Percentiles rank a stretch among this genome's conserved stretches.
Evolutionary conservation across 1,140 invertebrate genomes (phyloP).

Genomic region (Scaptomyza pallida): DNA sequence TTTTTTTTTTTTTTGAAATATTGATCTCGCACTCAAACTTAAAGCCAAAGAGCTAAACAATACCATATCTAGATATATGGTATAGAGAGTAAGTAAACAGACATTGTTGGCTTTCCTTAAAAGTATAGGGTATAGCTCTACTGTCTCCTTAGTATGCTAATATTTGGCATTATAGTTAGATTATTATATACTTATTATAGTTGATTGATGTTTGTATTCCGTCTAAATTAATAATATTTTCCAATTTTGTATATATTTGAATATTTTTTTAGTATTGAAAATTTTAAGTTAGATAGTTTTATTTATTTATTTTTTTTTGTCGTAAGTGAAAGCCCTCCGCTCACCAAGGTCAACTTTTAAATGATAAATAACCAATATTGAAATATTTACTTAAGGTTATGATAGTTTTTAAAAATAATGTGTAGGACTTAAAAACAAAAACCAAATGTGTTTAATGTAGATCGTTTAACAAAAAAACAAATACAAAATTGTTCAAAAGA

Average conservation of each 20-base stretch:
- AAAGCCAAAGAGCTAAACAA: background rate
- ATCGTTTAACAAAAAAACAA: conserved; percentile 11
- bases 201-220: background rate
- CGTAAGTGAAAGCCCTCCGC: conserved; percentile 18
- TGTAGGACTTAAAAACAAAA: conserved; percentile 32
- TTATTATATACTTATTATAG: background rate
- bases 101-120: background rate
- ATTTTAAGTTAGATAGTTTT: background rate
- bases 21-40: background rate
- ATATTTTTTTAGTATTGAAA: background rate
- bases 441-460: conserved; percentile 46
- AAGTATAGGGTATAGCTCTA: background rate
- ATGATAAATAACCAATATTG: conserved; percentile 1
- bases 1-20: conserved; percentile 1
- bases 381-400: conserved; percentile 25
- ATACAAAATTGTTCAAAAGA: conserved; percentile 46
- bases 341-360: conserved; percentile 36
- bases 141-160: background rate
- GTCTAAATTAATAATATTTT: background rate
- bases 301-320: conserved; percentile 6
- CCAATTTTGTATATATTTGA: background rate
- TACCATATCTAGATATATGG: background rate
- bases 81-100: background rate
- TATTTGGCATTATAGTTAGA: conserved; percentile 21
- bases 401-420: conserved; percentile 36